phyloP scores from a whole-genome alignment of 2,113 vertebrate species.

The Leptocoma aspasia region DNA sequence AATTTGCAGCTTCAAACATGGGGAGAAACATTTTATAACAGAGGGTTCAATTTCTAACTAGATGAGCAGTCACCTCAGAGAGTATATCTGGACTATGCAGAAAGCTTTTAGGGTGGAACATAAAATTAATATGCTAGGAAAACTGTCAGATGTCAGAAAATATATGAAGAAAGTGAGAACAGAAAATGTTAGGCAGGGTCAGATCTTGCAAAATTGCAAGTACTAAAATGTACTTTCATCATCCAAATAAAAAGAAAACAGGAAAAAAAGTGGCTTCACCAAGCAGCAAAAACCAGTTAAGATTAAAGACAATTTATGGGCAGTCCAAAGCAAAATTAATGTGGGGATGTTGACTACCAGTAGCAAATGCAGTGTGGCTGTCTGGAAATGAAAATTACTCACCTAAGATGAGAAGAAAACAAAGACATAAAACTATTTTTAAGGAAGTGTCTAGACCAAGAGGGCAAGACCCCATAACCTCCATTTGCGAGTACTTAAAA shows the following conservation, averaged over 20 bases:
- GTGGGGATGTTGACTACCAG: background rate
- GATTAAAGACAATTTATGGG: slow-evolving; percentile 17
- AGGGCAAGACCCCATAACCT: background rate
- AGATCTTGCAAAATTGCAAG: slow-evolving; percentile 3
- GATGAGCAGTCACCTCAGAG: slow-evolving; percentile 16
- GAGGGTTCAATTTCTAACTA: background rate
- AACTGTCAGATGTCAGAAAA: slow-evolving; percentile 36
- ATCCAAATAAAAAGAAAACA: slow-evolving; percentile 4
- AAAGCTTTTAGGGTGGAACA: background rate
- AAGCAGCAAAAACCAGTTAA: background rate
- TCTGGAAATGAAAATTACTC: slow-evolving; percentile 25
- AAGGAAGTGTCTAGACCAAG: background rate
- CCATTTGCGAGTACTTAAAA: background rate
- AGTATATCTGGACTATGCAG: background rate
- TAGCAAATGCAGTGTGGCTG: background rate
- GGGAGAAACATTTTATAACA: background rate
- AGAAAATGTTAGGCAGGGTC: background rate
- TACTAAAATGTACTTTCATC: slow-evolving; percentile 25
- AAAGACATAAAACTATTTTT: slow-evolving; percentile 16
- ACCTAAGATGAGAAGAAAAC: slow-evolving; percentile 6
- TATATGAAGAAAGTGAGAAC: background rate
- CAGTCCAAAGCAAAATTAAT: slow-evolving; percentile 31
- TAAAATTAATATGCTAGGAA: background rate
- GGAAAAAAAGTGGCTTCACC: background rate
- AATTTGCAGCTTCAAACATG: background rate